A percentile compares a stretch with the other conserved stretches of the same genome.
These are phyloP conservation scores for Acrocephalus scirpaceus DNA, from an alignment of 2,797 vertebrate species.

Conservation along the genomic window DNA sequence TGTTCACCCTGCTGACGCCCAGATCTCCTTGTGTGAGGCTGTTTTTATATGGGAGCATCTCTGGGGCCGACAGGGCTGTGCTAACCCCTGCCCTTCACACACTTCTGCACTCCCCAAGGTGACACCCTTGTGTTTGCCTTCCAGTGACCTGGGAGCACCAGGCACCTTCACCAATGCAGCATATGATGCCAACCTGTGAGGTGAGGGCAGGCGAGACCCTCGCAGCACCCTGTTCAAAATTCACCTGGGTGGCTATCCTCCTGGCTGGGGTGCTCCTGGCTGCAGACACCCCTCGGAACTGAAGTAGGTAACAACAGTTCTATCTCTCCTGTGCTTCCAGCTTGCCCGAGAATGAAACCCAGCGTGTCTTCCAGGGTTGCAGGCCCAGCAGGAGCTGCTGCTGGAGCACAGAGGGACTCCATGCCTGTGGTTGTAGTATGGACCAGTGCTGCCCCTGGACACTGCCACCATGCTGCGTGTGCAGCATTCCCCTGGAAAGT, in stretches of 20 bases:
- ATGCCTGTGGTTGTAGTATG: not conserved
- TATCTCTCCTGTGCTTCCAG: not conserved
- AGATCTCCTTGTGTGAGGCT: not conserved
- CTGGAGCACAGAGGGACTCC: too few relatives aligned
- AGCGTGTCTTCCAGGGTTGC: not conserved
- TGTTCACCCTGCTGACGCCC: fast-evolving
- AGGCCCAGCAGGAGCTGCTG: not conserved
- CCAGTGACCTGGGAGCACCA: constrained; percentile 3
- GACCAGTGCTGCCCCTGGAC: not conserved
- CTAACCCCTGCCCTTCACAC: not conserved
- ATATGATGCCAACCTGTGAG: constrained; percentile 13
- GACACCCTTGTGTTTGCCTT: not conserved
- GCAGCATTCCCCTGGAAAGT: not conserved
- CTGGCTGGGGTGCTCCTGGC: not conserved
- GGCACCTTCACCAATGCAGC: constrained; percentile 45
- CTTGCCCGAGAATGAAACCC: not conserved
- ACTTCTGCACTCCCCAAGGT: not conserved
- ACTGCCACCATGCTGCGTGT: fast-evolving
- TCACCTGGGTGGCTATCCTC: not conserved
- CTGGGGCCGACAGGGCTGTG: not conserved
- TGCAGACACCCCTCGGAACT: too few relatives aligned
- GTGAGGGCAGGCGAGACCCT: fast-evolving
- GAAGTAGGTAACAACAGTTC: not conserved
- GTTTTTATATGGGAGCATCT: not conserved
- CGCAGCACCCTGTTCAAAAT: fast-evolving